phyloP scores from a whole-genome alignment of 2,888 invertebrate genomes.

The Chironomus riparius region DNA sequence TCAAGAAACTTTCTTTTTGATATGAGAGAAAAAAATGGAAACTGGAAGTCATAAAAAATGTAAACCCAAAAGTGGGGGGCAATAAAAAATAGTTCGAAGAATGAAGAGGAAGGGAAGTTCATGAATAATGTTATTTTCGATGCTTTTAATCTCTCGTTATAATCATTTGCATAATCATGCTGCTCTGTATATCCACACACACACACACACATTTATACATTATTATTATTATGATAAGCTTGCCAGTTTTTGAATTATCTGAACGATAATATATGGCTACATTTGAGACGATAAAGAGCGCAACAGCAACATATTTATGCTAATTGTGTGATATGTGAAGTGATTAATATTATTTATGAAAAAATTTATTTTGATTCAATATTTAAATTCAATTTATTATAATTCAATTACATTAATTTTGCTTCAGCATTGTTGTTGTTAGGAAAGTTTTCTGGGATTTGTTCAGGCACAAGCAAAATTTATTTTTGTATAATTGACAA shows the following conservation, averaged over 20 bases:
- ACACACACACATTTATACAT: too few relatives aligned
- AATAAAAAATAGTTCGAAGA: neutral
- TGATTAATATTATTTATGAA: conserved; percentile 6
- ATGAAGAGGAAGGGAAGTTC: neutral
- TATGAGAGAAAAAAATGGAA: too few relatives aligned
- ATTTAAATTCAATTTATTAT: neutral
- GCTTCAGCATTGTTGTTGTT: too few relatives aligned
- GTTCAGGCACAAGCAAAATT: too few relatives aligned
- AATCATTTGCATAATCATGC: conserved; percentile 6
- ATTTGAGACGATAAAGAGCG: neutral
- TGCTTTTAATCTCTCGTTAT: neutral
- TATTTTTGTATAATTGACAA: too few relatives aligned
- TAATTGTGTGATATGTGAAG: neutral
- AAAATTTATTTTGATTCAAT: conserved; percentile 19
- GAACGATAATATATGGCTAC: neutral
- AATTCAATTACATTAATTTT: neutral
- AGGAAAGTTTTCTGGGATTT: too few relatives aligned
- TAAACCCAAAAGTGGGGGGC: neutral
- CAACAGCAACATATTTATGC: conserved; percentile 22
- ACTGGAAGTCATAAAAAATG: too few relatives aligned
- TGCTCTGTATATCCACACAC: neutral
- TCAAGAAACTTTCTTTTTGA: too few relatives aligned
- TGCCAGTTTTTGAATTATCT: neutral
- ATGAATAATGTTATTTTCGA: neutral
- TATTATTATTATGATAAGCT: neutral